Evolutionary conservation across 2,888 invertebrate species (phyloP), one percentile per base, ranked within the genome.

Genomic region (Perithous albicinctus): DNA sequence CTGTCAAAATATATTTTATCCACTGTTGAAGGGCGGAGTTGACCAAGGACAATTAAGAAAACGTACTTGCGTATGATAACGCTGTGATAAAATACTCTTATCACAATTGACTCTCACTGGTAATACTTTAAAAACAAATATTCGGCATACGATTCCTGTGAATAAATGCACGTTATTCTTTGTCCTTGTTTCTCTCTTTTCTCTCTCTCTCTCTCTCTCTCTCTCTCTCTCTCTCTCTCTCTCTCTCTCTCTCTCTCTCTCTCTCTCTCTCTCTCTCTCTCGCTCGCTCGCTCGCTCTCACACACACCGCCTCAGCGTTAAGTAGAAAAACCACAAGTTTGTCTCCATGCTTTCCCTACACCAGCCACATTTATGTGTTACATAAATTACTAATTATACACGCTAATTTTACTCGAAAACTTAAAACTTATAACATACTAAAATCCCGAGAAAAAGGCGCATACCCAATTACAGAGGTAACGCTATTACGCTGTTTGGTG

Each of bases 321-420:
- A 43, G 29, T 70, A 77, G 54, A 20, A 43, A n/a, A 70, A 70
- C 48, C 63, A 78, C 59, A 54, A 69, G 72, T 48, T 70, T 72
- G 51, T 77, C 70, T 73, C 63, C 69, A 56, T 82, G 77, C n/a
- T 77, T 84, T 82, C 79, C 78, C 73, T 79, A 83, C 79, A 85
- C 82, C 85, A 85, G 82, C 79, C 83, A 84, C 84, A 82, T 85
- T 83, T 79, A 83, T 83, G 77, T 54, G 54, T 78, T 59, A 69
- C 63, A 70, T 73, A 82, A 74, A 67, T 76, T 76, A 35, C 61
- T 72, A 67, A 63, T 20, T 66, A 73, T 79, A 63, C 35, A 56
- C 56, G 18, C 35, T 76, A 61, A 20, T 26, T n/a, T 61, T 38
- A 77, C 10, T 15, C 18, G 41, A 29, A 64, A 74, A 61, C 23